Evolutionary conservation across 1,140 invertebrate genomes (phyloP), one percentile per base, ranked within the genome.

Genomic region (Drosophila kepulauana): DNA sequence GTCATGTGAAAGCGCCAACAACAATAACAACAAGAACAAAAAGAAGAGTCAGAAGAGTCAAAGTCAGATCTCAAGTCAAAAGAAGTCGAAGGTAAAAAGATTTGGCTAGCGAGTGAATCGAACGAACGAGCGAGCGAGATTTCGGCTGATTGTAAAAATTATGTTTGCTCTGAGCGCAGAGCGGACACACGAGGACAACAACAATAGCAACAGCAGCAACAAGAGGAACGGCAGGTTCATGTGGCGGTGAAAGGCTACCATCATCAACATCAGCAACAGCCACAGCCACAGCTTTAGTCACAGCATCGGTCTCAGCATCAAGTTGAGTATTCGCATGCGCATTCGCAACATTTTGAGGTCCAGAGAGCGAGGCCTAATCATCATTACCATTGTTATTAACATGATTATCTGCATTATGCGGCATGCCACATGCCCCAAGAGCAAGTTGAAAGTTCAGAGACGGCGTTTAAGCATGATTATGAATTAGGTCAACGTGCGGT

Each of bases 301-400:
- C 80, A 89, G 84, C 85, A 89, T 84, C 82, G 43, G 52, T n/a
- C 3, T 13, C 41, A 43, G 41, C 35, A 38, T 38, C 35, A 38
- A 25, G 20, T 25, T 25, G 20, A 25, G 8, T 10, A 38, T 38
- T 10, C 6, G 35, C 59, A 30, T 45, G 33, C 28, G 61, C 69
- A 65, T 46, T 38, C 10, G 49, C 41, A 38, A 10, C 33, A 62
- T 63, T 25, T 67, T 66, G 66, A 52, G 68, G 72, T 70, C 52
- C 69, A 68, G 72, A 59, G 59, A 52, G 46, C 62, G 54, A 70
- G 72, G 76, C 85, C 85, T 89, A 89, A 88, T 89, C 85, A 89
- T 88, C 85, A 88, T 89, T 89, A 88, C 81, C 81, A 90, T 89
- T 85, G 81, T 85, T 90, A 89, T 89, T 89, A 89, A 89, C 81